Conservation (phyloP, 2,113 vertebrate species). For the Bagarius yarrelli region DNA sequence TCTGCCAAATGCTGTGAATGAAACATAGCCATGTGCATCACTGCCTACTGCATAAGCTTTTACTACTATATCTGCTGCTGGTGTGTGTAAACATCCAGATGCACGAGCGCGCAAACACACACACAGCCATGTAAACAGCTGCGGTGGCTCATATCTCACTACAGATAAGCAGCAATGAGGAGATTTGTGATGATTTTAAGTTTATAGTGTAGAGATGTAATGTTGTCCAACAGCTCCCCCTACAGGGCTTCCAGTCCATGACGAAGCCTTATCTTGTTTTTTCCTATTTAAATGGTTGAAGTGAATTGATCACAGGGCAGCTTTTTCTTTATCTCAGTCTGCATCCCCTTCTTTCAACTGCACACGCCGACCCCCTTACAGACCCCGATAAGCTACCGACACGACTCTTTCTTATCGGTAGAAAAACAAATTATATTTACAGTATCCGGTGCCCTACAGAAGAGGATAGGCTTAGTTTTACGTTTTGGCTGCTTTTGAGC, state of each 20-base stretch:
- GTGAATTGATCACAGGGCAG: constrained; percentile 41
- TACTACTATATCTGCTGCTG: background rate
- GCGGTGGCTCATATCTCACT: constrained; percentile 12
- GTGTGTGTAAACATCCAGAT: background rate
- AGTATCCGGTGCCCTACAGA: background rate
- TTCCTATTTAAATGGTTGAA: constrained; percentile 22
- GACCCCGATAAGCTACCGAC: background rate
- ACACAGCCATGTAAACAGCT: constrained; percentile 9
- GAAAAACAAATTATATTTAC: background rate
- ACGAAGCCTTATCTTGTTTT: constrained; percentile 5
- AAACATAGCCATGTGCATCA: background rate
- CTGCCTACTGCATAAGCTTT: background rate
- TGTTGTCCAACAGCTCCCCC: constrained; percentile 39
- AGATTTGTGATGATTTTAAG: background rate
- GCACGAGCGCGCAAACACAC: background rate
- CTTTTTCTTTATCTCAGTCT: background rate
- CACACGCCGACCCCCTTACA: background rate
- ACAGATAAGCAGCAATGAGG: constrained; percentile 10
- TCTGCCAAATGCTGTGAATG: background rate
- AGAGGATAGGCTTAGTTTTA: background rate
- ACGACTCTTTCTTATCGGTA: background rate
- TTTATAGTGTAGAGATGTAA: background rate
- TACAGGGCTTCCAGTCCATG: constrained; percentile 12
- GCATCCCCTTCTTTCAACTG: background rate
- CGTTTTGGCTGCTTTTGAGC: background rate